Evolutionary conservation across 35 echinoderm and acorn worm species (phyloP).

Genomic region (Amphiura filiformis): DNA sequence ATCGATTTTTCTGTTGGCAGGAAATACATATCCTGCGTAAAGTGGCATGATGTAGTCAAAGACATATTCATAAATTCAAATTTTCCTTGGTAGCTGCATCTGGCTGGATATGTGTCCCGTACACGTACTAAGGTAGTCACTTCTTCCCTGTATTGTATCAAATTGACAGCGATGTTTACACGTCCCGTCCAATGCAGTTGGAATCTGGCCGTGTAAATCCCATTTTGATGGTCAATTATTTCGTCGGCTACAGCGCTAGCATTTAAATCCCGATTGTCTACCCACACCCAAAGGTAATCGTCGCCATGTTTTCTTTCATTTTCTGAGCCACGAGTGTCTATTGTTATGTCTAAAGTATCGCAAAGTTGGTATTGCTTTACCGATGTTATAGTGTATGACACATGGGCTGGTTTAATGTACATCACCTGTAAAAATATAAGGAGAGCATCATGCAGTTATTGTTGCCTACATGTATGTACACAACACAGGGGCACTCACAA

Average conservation of each 20-base stretch:
- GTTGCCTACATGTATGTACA: too few species aligned
- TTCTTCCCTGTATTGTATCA: background rate
- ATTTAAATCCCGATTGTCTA: too few species aligned
- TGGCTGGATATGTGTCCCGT: background rate
- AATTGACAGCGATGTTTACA: background rate
- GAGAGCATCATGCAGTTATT: too few species aligned
- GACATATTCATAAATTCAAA: background rate
- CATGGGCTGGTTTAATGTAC: too few species aligned
- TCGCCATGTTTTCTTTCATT: too few species aligned
- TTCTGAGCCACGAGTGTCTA: too few species aligned
- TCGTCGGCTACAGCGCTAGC: background rate
- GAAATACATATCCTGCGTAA: slow-evolving; percentile 11
- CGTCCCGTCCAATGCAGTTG: slow-evolving; percentile 1
- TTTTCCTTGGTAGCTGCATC: slow-evolving; percentile 14
- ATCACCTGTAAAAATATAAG: too few species aligned
- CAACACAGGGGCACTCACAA: too few species aligned
- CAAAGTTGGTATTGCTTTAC: too few species aligned
- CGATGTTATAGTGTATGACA: too few species aligned
- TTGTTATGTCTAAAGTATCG: too few species aligned
- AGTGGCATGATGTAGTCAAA: background rate
- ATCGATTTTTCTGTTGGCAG: background rate
- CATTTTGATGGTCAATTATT: slow-evolving; percentile 6
- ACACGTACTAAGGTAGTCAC: background rate
- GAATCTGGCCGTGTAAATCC: slow-evolving; percentile 9
- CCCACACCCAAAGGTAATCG: too few species aligned